Evolutionary conservation across 2,888 invertebrate species (phyloP), one percentile per base, ranked within the genome.

Genomic region (Eupithecia subumbrata): DNA sequence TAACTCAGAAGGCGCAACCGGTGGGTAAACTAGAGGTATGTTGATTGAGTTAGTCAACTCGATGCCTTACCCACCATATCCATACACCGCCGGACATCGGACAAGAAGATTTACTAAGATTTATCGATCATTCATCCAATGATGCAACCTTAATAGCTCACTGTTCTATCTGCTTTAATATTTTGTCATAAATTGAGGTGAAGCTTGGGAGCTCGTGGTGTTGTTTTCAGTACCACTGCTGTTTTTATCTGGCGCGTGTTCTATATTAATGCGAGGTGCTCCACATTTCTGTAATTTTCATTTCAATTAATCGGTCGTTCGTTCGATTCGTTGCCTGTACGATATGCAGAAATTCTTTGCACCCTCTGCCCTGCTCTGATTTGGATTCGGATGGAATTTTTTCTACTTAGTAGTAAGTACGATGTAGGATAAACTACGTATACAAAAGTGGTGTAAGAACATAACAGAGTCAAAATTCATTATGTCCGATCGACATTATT

Each of bases 21-120:
- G 77, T 82, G 74, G 78, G 79, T 76, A 22, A 22, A 22, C 22
- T 80, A 37, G 66, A 83, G 85, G 88, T 88, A 89, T 89, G 87
- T 89, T 88, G 88, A 90, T 90, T 90, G 84, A 90, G 87, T 87
- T 87, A 83, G 78, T 82, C 79, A 79, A 79, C 1, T 60, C 25
- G 22, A 60, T 60, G 60, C 25, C 60, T n/a, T 48, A 25, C 60
- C 60, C 5, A 60, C 25, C 60, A 60, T 60, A 60, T 12, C 60
- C 12, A 48, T 14, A 30, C 14, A 64, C 34, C 30, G 64, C 2
- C 64, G 63, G 71, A 73, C n/a, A n/a, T n/a, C 52, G n/a, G 11
- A 56, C 69, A 76, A 63, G 69, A 66, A 70, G 72, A 48, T 48
- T 75, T 67, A 71, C 63, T 63, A 69, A 77, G 80, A 81, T 83